Base-by-base conservation (phyloP, 2,888 invertebrate species). In the Oithona nana region DNA sequence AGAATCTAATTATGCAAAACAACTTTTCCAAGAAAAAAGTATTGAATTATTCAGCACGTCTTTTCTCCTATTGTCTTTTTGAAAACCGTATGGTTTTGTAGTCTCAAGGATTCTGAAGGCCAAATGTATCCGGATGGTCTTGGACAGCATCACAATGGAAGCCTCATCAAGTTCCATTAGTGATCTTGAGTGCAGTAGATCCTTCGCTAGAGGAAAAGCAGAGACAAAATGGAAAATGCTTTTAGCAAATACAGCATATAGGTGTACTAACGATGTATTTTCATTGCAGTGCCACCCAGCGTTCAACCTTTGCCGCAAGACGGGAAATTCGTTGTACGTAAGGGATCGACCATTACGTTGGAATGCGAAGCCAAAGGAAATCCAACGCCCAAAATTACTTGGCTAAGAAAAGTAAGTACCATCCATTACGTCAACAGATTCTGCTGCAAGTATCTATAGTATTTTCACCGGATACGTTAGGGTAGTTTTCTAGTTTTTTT, bases 311-410 rank as follows among this genome's bases (percentile, higher is more conserved):
- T 81, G 51, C 82, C 82, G 2, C 79, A 81, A 68, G 80, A 79
- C 68, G 76, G 81, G 2, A 81, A 81, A 68, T 76, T 82, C 57
- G 81, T 82, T 48, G 82, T 82, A 13, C 72, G 82, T 56, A 78
- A 82, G 64, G 83, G 82, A 0, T 81, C 81, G 13, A 79, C 82
- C 0, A 80, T 82, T 1, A 82, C 82, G 50, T 72, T 83, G 63
- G 82, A 83, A 71, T 83, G 83, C 68, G 75, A 82, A 65, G 83
- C 82, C 0, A 79, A 81, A 0, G 83, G 83, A 13, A 83, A 83
- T 73, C 83, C 83, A 0, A 82, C 82, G 39, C 83, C 83, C 1
- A 78, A 76, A 24, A 82, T 83, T 65, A 77, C 77, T 13, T 83
- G 83, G 83, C 80, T 80, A 63, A 80, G 82, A 70, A 77, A 81